Evolutionary conservation across 2,113 vertebrate species (phyloP).

Genomic region (Brienomyrus brachyistius): DNA sequence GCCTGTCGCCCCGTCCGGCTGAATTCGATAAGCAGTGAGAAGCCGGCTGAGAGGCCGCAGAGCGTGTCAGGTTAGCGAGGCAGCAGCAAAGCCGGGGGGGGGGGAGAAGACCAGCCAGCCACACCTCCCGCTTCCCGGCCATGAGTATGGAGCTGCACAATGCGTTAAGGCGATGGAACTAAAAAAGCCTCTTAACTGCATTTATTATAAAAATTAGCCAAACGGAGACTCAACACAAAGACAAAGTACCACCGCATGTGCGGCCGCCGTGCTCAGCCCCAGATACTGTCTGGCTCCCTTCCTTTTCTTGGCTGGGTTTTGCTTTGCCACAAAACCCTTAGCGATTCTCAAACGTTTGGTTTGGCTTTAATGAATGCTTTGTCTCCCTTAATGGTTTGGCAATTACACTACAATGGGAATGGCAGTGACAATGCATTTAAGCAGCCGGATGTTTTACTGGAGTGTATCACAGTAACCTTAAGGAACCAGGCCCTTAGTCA

Average conservation of each 20-base stretch:
- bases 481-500: not conserved
- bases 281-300: not conserved
- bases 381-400: not conserved
- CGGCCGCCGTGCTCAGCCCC: not conserved
- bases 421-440: not conserved
- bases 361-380: not conserved
- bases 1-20: not conserved
- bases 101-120: not conserved
- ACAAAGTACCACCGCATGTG: not conserved
- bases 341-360: too few species aligned
- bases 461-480: not conserved
- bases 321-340: too few species aligned
- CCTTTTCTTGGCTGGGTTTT: not conserved
- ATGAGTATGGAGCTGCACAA: not conserved
- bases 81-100: not conserved
- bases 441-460: not conserved
- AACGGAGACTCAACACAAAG: not conserved
- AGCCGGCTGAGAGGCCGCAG: not conserved
- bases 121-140: not conserved
- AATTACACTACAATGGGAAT: not conserved
- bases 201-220: not conserved
- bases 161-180: not conserved
- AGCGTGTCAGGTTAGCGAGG: not conserved
- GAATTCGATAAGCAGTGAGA: not conserved
- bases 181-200: not conserved